These are phyloP conservation scores for Triops longicaudatus DNA, from an alignment of 1,140 invertebrate species.

Conservation along the genomic window DNA sequence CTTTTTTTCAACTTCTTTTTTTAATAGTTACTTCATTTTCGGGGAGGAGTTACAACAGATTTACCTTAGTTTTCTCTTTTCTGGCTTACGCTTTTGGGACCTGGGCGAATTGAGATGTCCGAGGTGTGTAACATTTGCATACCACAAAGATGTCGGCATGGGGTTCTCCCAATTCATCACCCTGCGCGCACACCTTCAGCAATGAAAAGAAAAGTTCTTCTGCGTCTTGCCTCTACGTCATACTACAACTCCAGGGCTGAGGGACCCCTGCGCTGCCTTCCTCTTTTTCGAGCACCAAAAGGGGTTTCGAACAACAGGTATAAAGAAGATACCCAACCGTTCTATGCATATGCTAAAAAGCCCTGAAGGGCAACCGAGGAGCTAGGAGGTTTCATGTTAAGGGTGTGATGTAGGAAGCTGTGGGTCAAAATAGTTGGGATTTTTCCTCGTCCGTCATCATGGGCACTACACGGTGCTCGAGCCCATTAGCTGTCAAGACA, in stretches of 20 bases:
- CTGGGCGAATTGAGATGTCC: neutral
- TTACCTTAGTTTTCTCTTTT: neutral
- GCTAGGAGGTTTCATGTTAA: no score
- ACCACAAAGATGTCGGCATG: neutral
- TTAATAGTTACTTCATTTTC: no score
- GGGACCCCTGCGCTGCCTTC: neutral
- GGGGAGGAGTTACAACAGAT: neutral
- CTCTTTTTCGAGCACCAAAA: neutral
- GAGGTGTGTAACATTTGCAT: slow-evolving; percentile 7
- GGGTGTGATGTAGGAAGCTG: neutral
- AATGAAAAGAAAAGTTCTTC: slow-evolving; percentile 1
- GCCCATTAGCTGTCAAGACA: slow-evolving; percentile 6
- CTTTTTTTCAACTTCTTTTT: neutral
- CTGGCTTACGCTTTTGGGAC: neutral
- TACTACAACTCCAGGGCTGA: neutral
- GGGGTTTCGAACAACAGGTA: neutral
- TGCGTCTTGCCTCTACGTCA: neutral
- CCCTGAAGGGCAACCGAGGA: neutral
- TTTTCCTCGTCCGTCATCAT: neutral
- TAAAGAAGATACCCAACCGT: neutral
- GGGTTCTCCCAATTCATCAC: slow-evolving; percentile 14
- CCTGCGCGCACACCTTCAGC: slow-evolving; percentile 3
- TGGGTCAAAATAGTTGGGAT: neutral
- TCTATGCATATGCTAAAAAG: slow-evolving; percentile 3
- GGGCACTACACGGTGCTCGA: neutral